Evolutionary conservation across 2,113 vertebrate species (phyloP).

Genomic region (Nyctereutes procyonoides): DNA sequence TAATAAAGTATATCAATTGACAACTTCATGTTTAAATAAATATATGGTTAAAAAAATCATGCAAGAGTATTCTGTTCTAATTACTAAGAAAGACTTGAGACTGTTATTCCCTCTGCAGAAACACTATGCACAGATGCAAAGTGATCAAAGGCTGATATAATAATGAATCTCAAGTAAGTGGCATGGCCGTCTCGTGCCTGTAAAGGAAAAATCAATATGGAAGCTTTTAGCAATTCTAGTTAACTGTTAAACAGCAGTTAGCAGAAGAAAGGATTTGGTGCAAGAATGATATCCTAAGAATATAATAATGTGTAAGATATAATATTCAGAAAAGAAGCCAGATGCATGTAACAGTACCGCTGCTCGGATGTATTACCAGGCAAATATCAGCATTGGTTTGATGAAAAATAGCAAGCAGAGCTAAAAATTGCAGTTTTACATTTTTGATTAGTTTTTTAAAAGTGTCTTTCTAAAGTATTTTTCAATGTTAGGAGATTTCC

Average conservation of each 20-base stretch:
- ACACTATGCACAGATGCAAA: conserved; percentile 95
- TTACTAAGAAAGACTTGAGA: conserved; percentile 59
- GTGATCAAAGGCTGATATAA: conserved; percentile 93
- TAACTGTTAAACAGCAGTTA: conserved; percentile 32
- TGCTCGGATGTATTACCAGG: background rate
- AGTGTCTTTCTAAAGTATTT: conserved; percentile 32
- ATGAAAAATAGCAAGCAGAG: background rate
- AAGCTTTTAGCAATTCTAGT: conserved; percentile 36
- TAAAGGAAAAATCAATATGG: conserved; percentile 64
- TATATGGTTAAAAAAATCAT: conserved; percentile 53
- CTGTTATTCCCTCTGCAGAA: conserved; percentile 87
- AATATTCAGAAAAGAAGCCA: conserved; percentile 3
- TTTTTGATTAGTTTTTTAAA: conserved; percentile 23
- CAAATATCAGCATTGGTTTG: background rate
- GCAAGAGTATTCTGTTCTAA: background rate
- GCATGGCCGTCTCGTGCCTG: conserved; percentile 90
- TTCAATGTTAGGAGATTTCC: background rate
- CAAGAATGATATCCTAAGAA: conserved; percentile 43
- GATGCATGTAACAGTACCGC: background rate
- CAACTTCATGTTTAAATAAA: conserved; percentile 60
- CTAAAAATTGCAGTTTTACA: background rate
- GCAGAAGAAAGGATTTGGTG: conserved; percentile 17
- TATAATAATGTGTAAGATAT: background rate
- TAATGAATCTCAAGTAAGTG: conserved; percentile 93
- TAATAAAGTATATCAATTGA: conserved; percentile 63